These are phyloP conservation scores for Tupaia chinensis DNA, from an alignment of 2,113 vertebrate species.

Conservation along the genomic window DNA sequence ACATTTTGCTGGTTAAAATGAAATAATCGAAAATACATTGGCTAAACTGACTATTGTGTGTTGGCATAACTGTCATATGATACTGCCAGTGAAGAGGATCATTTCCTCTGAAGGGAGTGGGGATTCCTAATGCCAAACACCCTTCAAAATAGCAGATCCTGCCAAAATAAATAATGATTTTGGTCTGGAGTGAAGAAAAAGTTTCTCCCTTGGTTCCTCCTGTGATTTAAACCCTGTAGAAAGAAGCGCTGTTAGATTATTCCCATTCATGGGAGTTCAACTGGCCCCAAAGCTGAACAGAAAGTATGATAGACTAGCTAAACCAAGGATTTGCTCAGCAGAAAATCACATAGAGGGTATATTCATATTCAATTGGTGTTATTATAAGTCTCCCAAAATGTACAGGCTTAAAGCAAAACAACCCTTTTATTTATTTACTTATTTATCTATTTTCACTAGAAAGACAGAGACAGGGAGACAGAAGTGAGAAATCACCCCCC, in stretches of 20 bases:
- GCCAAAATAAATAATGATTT: constrained; percentile 8
- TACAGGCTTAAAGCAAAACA: background rate
- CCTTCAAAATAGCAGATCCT: background rate
- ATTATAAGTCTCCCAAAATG: background rate
- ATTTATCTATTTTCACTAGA: too few species aligned
- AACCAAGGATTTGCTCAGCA: background rate
- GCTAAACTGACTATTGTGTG: background rate
- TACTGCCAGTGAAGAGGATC: background rate
- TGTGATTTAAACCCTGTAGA: background rate
- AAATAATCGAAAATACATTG: background rate
- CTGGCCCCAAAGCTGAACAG: background rate
- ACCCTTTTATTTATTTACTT: background rate
- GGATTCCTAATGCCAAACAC: background rate
- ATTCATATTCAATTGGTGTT: background rate
- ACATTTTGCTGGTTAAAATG: background rate
- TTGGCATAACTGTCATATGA: background rate
- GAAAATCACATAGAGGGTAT: background rate
- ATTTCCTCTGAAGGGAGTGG: background rate
- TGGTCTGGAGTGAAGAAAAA: background rate
- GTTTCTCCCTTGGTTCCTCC: background rate
- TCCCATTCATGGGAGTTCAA: background rate
- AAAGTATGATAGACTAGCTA: background rate
- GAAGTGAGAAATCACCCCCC: too few species aligned
- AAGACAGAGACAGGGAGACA: too few species aligned
- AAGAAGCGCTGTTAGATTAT: background rate